A percentile compares a stretch with the other conserved stretches of the same genome.
Evolutionary conservation across 1,140 invertebrate species (phyloP).

Genomic region (Acyrthosiphon pisum): DNA sequence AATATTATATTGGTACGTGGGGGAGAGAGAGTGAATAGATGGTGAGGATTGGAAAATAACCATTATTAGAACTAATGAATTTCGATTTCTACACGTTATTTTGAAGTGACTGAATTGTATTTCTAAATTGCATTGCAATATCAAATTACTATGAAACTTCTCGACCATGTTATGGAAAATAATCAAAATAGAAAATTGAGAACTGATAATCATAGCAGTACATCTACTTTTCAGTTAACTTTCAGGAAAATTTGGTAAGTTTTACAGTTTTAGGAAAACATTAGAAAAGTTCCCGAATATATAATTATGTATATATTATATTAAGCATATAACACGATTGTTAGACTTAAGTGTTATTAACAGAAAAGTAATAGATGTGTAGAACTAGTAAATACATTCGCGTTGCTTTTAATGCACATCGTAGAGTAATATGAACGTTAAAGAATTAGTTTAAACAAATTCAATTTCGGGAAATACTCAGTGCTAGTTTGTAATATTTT

Average conservation of each 20-base stretch:
- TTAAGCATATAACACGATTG: not conserved
- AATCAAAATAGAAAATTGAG: not conserved
- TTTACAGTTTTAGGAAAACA: not conserved
- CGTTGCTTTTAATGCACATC: not conserved
- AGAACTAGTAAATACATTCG: not conserved
- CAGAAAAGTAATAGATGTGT: not conserved
- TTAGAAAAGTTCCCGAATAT: not conserved
- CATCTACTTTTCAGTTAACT: constrained; percentile 5
- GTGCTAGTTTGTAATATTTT: not conserved
- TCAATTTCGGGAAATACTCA: not conserved
- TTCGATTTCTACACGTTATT: not conserved
- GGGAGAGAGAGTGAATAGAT: not conserved
- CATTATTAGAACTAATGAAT: not conserved
- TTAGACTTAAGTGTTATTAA: not conserved
- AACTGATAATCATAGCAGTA: not conserved
- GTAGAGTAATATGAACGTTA: not conserved
- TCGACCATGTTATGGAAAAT: not conserved
- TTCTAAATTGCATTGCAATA: not conserved
- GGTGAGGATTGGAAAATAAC: not conserved
- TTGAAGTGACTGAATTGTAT: not conserved
- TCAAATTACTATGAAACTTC: not conserved
- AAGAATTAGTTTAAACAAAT: not conserved
- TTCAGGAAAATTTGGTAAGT: not conserved
- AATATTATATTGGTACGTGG: not conserved
- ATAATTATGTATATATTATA: too few species aligned